Evolutionary conservation across 2,888 invertebrate genomes (phyloP), one percentile per base, ranked within the genome.

Genomic region (Leptopilina syphax): DNA sequence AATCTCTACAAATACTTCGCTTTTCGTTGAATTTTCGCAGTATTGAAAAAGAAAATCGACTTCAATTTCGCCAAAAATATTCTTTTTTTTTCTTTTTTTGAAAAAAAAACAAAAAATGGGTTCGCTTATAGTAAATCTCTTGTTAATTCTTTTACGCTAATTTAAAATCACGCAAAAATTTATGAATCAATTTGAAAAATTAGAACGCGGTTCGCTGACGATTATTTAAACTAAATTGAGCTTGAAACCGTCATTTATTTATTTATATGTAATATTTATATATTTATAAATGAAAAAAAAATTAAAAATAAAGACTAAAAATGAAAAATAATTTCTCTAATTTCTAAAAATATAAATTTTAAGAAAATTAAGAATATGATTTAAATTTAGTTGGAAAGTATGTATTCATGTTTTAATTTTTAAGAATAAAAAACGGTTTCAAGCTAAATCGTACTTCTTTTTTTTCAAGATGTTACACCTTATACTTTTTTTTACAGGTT

Each of bases 401-500:
- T 10, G 12, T 10, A 50, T 10, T 12, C 3, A 10, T 50, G 9
- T 50, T 8, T 44, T 5, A 44, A 44, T 10, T 50, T 50, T 50
- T 1, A 50, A 50, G 12, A 2, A 24, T 63, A 63, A 18, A 9
- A 63, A 63, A 70, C 70, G 27, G 54, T 54, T 60, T 73, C 73
- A 73, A 77, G 34, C 27, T 66, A 65, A 66, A 24, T 82, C 83
- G 83, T 83, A 84, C 84, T 77, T 13, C 2, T 77, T 82, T 80
- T 81, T 82, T 81, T 78, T 83, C 84, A 88, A 50, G 88, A 85
- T 86, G 89, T 91, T 90, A 90, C 91, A 92, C 88, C 91, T 91
- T 91, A 90, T 89, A 90, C 91, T 90, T 89, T 87, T 50, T 50
- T 89, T 87, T 87, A 88, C 86, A 88, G 86, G 84, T 83, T 84